These are phyloP conservation scores for Hemibagrus wyckioides DNA, from an alignment of 2,113 vertebrate genomes.

Conservation along the genomic window DNA sequence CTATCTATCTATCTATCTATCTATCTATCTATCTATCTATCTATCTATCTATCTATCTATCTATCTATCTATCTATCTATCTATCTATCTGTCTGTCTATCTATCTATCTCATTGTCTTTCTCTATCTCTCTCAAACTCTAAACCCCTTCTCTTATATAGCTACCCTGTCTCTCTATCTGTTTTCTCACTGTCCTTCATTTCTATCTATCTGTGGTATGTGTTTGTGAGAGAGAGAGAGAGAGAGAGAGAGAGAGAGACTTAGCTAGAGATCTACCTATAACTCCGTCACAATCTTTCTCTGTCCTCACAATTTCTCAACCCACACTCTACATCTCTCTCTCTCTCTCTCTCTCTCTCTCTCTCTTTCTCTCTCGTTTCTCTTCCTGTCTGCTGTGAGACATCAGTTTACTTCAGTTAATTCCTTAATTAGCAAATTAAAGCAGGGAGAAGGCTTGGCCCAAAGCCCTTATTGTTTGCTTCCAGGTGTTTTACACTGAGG, in stretches of 20 bases:
- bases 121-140: too few relatives aligned
- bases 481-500: conserved; percentile 23
- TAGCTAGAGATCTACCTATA: too few relatives aligned
- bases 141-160: too few relatives aligned
- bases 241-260: too few relatives aligned
- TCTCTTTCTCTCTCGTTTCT: neutral
- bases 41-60: neutral
- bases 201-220: too few relatives aligned
- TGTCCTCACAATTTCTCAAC: too few relatives aligned
- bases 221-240: too few relatives aligned
- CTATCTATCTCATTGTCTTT: neutral
- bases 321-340: neutral
- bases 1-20: neutral
- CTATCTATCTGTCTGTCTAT: neutral
- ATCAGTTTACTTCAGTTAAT: conserved; percentile 52
- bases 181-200: too few relatives aligned
- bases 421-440: conserved; percentile 51
- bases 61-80: neutral
- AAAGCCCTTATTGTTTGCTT: conserved; percentile 9
- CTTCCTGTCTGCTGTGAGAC: neutral
- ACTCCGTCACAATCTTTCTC: too few relatives aligned
- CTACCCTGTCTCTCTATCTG: too few relatives aligned
- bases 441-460: conserved; percentile 18
- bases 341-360: neutral
- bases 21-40: neutral